phyloP scores from a whole-genome alignment of 2,113 vertebrate genomes.

The Mesocricetus auratus region DNA sequence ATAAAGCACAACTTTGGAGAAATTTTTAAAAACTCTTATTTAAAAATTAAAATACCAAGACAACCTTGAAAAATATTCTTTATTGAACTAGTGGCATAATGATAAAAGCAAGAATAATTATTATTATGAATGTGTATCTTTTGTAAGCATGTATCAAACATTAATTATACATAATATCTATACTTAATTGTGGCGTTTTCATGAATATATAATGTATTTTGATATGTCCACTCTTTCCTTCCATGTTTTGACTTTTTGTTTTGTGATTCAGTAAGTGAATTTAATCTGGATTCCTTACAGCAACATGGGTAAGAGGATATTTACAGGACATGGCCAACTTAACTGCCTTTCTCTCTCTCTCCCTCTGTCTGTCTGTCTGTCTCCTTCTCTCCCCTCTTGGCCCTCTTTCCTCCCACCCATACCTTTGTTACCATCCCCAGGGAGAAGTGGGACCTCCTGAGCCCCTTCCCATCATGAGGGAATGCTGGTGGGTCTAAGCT shows the following conservation, averaged over 20 bases:
- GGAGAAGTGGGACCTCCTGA: not conserved
- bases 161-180: not conserved
- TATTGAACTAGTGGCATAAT: not conserved
- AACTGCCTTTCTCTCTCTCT: too few species aligned
- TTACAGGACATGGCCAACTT: not conserved
- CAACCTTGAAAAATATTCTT: not conserved
- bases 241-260: not conserved
- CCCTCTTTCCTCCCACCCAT: not conserved
- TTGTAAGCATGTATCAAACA: not conserved
- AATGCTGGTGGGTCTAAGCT: too few species aligned
- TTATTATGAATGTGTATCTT: not conserved
- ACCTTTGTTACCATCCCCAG: not conserved
- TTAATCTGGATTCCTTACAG: not conserved
- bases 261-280: not conserved
- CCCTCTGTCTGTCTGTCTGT: too few species aligned
- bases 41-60: slow-evolving; percentile 11
- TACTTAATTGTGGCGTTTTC: not conserved
- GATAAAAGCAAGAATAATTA: slow-evolving; percentile 16
- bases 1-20: slow-evolving; percentile 8
- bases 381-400: too few species aligned
- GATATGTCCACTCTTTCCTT: not conserved
- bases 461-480: not conserved
- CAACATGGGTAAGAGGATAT: not conserved
- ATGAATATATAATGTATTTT: not conserved
- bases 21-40: not conserved